These are phyloP conservation scores for Drosophila rubida DNA, from an alignment of 2,888 invertebrate species.

Conservation along the genomic window DNA sequence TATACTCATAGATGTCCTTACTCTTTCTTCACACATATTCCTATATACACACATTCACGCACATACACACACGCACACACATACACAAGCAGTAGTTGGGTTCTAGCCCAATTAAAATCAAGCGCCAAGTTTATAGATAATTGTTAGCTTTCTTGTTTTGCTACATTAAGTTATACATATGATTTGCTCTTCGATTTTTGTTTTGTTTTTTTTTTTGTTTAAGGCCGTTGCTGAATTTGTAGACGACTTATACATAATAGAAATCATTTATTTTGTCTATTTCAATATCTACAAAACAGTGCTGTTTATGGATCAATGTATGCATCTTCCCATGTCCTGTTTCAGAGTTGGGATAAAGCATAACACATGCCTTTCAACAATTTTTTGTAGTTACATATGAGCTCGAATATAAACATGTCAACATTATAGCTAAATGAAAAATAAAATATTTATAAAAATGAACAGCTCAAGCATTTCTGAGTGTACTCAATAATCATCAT, in stretches of 20 bases:
- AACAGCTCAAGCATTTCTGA: constrained; percentile 18
- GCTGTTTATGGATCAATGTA: too few species aligned
- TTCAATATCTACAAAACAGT: constrained; percentile 72
- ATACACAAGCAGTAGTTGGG: constrained; percentile 74
- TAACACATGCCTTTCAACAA: constrained; percentile 42
- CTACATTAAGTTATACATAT: neutral
- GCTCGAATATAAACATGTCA: neutral
- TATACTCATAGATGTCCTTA: constrained; percentile 14
- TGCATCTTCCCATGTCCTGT: constrained; percentile 44
- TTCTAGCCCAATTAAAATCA: constrained; percentile 59
- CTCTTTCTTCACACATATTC: neutral
- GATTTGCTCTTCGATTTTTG: constrained; percentile 15
- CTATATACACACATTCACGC: constrained; percentile 16
- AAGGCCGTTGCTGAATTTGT: constrained; percentile 77
- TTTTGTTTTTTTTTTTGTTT: constrained; percentile 50
- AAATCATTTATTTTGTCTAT: constrained; percentile 53
- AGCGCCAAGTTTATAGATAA: constrained; percentile 45
- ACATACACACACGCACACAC: constrained; percentile 29
- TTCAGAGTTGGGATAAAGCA: constrained; percentile 53
- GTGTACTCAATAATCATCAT: constrained; percentile 50
- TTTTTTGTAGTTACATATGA: constrained; percentile 17
- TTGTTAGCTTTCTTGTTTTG: constrained; percentile 10
- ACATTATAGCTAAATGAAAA: constrained; percentile 54
- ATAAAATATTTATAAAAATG: constrained; percentile 45
- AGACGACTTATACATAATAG: constrained; percentile 39